Evolutionary conservation across 2,888 invertebrate species (phyloP).

Genomic region (Parnassius smintheus): DNA sequence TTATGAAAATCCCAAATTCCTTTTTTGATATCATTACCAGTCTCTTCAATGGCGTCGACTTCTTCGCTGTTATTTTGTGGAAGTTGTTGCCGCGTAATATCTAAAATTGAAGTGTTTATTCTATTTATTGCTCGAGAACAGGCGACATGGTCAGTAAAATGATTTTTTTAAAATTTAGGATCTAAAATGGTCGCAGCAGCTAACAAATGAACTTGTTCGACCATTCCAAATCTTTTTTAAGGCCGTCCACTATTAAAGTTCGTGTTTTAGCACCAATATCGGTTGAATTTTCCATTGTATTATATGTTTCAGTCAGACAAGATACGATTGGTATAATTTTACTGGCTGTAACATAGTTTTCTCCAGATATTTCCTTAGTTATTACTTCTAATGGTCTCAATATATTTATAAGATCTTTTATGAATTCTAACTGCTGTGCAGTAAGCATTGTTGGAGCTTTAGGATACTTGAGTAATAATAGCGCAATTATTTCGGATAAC

Average conservation of each 20-base stretch:
- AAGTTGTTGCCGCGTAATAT: slow-evolving; percentile 33
- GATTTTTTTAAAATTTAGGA: slow-evolving; percentile 36
- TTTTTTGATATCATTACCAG: slow-evolving; percentile 28
- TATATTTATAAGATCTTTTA: slow-evolving; percentile 33
- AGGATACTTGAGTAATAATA: slow-evolving; percentile 28
- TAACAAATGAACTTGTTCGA: slow-evolving; percentile 36
- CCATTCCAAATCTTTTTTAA: slow-evolving; percentile 28
- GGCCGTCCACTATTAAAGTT: slow-evolving; percentile 6
- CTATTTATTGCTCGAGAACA: slow-evolving; percentile 33
- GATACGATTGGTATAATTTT: slow-evolving; percentile 42
- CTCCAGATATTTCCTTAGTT: slow-evolving; percentile 39
- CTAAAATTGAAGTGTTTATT: slow-evolving; percentile 37
- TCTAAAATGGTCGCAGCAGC: slow-evolving; percentile 37
- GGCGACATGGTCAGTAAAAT: slow-evolving; percentile 35
- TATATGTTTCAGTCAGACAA: slow-evolving; percentile 38
- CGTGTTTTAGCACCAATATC: slow-evolving; percentile 34
- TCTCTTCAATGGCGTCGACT: slow-evolving; percentile 32
- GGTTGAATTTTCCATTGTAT: slow-evolving; percentile 35
- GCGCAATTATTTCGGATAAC: no score
- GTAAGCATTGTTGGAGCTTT: slow-evolving; percentile 40
- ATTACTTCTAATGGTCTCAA: slow-evolving; percentile 4
- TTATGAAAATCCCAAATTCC: slow-evolving; percentile 33
- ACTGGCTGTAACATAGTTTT: slow-evolving; percentile 39
- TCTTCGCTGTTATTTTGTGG: slow-evolving; percentile 36
- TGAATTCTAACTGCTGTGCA: slow-evolving; percentile 34